A percentile compares a stretch with the other conserved stretches of the same genome.
These are phyloP conservation scores for Sebastes cheni DNA, from an alignment of 2,797 vertebrate species.

Conservation along the genomic window DNA sequence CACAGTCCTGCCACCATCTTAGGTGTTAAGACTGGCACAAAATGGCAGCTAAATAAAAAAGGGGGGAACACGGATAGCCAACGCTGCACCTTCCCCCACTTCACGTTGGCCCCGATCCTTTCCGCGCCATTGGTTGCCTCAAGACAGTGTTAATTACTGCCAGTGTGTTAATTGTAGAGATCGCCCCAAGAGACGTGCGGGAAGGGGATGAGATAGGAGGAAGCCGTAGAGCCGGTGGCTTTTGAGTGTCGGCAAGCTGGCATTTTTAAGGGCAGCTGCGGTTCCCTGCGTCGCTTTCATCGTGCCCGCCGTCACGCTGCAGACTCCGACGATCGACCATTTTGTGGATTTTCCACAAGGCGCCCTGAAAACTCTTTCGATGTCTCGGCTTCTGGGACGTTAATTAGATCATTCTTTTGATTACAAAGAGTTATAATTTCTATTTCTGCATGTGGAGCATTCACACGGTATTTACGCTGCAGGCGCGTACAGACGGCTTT, in stretches of 20 bases:
- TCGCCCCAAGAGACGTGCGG: slow-evolving; percentile 68
- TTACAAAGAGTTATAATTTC: slow-evolving; percentile 48
- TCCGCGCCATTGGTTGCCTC: slow-evolving; percentile 74
- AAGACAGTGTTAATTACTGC: slow-evolving; percentile 83
- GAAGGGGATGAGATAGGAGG: slow-evolving; percentile 69
- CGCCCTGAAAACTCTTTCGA: slow-evolving; percentile 23
- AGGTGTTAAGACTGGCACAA: slow-evolving; percentile 82
- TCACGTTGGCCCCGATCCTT: slow-evolving; percentile 59
- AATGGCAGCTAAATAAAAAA: slow-evolving; percentile 77
- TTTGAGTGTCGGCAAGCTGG: slow-evolving; percentile 67
- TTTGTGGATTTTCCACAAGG: slow-evolving; percentile 44
- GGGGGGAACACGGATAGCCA: slow-evolving; percentile 47
- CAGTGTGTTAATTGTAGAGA: slow-evolving; percentile 81
- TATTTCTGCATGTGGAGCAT: slow-evolving; percentile 38
- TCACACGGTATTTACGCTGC: slow-evolving; percentile 28
- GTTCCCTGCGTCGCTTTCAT: slow-evolving; percentile 34
- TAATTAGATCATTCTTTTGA: slow-evolving; percentile 56
- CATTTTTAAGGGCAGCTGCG: slow-evolving; percentile 77
- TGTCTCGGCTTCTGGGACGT: slow-evolving; percentile 11
- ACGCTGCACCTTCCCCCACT: slow-evolving; percentile 69
- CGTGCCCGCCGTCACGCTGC: slow-evolving; percentile 43
- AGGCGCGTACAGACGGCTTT: slow-evolving; percentile 41
- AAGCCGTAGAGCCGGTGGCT: slow-evolving; percentile 58
- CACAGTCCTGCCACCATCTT: slow-evolving; percentile 84
- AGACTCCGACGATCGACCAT: slow-evolving; percentile 49